These are phyloP conservation scores for Solenodon paradoxus DNA, from an alignment of 2,113 vertebrate species.

Conservation along the genomic window DNA sequence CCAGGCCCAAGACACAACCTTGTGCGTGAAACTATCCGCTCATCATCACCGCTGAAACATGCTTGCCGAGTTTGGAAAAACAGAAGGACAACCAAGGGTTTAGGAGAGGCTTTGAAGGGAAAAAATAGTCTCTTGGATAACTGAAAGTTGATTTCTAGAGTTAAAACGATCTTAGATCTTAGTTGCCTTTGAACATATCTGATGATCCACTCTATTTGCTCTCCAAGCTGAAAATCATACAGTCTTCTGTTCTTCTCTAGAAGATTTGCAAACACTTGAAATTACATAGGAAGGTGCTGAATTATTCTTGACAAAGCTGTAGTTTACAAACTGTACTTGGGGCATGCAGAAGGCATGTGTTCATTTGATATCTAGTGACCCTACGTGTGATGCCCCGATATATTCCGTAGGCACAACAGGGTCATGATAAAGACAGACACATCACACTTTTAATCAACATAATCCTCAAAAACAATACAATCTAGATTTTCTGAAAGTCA, in stretches of 20 bases:
- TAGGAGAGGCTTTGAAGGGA: not conserved
- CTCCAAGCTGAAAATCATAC: not conserved
- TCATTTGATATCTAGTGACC: not conserved
- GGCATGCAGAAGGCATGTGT: not conserved
- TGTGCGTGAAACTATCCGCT: not conserved
- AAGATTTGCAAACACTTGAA: constrained; percentile 32
- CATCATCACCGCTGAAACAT: not conserved
- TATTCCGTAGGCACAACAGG: not conserved
- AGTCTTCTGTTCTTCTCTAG: not conserved
- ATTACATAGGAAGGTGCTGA: not conserved
- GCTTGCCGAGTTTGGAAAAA: constrained; percentile 12
- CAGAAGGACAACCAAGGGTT: not conserved
- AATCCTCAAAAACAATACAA: constrained; percentile 33
- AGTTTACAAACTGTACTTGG: not conserved
- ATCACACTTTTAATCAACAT: constrained; percentile 12
- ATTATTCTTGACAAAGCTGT: constrained; percentile 5
- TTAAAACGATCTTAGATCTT: not conserved
- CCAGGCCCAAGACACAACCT: not conserved
- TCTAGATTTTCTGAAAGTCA: not conserved
- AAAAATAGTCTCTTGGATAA: not conserved
- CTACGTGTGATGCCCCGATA: not conserved
- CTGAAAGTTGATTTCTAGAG: not conserved
- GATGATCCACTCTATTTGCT: constrained; percentile 39
- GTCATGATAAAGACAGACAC: not conserved
- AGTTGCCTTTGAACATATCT: not conserved